Conservation (phyloP, 2,113 vertebrate genomes). For the Geothlypis trichas region DNA sequence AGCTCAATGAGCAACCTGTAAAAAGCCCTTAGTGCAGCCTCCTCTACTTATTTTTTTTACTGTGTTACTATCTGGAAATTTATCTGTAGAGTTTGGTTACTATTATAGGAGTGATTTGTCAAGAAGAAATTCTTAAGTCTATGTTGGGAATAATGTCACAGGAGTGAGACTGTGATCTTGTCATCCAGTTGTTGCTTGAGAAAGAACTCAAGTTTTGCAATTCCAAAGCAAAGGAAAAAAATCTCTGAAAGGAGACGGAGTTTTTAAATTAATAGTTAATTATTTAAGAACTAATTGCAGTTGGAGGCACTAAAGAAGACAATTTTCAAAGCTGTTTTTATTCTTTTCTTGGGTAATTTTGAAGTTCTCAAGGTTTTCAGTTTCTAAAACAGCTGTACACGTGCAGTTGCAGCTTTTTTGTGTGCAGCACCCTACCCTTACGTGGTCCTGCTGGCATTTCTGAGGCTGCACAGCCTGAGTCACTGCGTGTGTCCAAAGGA, state of each 20-base stretch:
- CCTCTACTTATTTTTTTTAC: neutral
- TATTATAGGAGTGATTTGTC: neutral
- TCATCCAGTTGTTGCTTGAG: neutral
- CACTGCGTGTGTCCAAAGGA: neutral
- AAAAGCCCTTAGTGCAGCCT: neutral
- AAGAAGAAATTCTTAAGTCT: neutral
- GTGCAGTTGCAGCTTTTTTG: neutral
- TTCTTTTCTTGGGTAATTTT: neutral
- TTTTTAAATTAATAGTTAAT: neutral
- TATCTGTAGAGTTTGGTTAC: neutral
- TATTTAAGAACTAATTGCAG: neutral
- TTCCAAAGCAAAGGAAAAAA: neutral
- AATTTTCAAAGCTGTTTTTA: neutral
- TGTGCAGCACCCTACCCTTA: neutral
- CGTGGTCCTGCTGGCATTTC: neutral
- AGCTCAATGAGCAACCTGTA: neutral
- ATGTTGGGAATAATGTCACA: rapidly evolving
- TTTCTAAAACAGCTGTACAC: neutral
- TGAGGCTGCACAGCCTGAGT: neutral
- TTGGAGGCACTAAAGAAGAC: neutral
- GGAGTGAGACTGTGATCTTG: neutral
- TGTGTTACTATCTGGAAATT: neutral
- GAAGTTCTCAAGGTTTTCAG: neutral
- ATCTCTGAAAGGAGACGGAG: neutral
- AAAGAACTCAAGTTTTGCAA: neutral